These are phyloP conservation scores for Lynx canadensis DNA, from an alignment of 2,113 vertebrate species.

Conservation along the genomic window DNA sequence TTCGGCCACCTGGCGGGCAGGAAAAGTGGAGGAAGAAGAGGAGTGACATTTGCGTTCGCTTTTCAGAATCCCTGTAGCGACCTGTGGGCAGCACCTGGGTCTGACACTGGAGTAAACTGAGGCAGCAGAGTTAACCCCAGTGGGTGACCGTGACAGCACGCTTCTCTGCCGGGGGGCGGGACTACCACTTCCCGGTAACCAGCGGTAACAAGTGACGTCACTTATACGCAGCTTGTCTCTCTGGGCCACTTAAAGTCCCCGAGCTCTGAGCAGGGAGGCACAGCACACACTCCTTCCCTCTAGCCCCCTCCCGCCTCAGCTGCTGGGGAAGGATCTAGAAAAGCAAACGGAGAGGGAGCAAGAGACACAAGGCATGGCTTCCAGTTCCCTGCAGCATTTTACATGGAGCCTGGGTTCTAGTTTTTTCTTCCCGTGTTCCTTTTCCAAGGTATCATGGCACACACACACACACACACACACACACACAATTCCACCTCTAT, in stretches of 20 bases:
- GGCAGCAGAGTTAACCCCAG: not conserved
- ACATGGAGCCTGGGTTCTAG: not conserved
- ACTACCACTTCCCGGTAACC: not conserved
- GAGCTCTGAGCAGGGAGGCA: not conserved
- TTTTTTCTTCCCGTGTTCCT: not conserved
- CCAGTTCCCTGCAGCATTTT: fast-evolving
- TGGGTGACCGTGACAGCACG: fast-evolving
- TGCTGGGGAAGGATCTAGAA: not conserved
- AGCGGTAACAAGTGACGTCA: not conserved
- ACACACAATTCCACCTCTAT: too few relatives aligned
- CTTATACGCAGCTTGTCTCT: not conserved
- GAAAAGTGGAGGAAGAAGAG: not conserved
- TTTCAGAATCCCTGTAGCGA: not conserved
- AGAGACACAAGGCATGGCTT: not conserved
- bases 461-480: too few relatives aligned
- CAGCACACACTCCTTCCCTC: not conserved
- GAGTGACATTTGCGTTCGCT: not conserved
- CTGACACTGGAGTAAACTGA: not conserved
- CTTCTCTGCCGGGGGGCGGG: not conserved
- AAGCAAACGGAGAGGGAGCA: not conserved
- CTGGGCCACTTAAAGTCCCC: not conserved
- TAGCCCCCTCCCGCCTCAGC: not conserved
- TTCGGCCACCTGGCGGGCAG: too few relatives aligned
- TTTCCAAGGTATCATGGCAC: not conserved
- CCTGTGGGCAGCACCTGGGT: fast-evolving